Base-by-base conservation (phyloP, 2,888 invertebrate species). In the Tenthredo notha region DNA sequence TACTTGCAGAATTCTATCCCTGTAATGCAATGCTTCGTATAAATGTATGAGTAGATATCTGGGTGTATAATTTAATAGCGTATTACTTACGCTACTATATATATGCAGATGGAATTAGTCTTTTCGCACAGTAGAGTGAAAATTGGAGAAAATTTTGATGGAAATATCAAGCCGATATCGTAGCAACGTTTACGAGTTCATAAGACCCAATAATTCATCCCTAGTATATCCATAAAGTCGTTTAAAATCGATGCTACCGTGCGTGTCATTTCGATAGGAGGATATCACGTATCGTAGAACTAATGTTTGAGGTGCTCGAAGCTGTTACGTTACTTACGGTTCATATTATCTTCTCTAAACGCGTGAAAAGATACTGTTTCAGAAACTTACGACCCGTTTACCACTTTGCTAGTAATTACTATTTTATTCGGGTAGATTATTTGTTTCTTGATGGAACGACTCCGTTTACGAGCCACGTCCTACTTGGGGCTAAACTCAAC, bases 381-480 rank as follows among this genome's bases (percentile, higher is more conserved):
- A 61, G 21, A 58, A 10, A 80, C 21, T 61, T 37, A 80, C 58
- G 61, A 80, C 58, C 50, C 21, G 58, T 61, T 80, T 58, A 80
- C 80, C 80, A 40, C 80, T 80, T 40, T n/a, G 29, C 37, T 18
- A 61, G 80, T 80, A 80, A 80, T 80, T 80, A 61, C 58, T 80
- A 37, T 80, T 80, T 80, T 61, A 80, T 80, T 80, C 18, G 40
- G 29, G 58, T 80, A 37, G 61, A 61, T 61, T 80, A 80, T 61
- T 80, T 61, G 80, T 58, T 80, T 15, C 61, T 37, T 80, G 80
- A 80, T 80, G 80, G 61, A 61, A 80, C 58, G 80, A 61, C 40
- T 33, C 80, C 12, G 21, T 61, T 80, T 80, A 80, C 80, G 80
- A 80, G 58, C 29, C 61, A 15, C 61, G 80, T 61, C 61, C n/a